Evolutionary conservation across 2,888 invertebrate species (phyloP).

Genomic region (Reticulitermes lucifugus): DNA sequence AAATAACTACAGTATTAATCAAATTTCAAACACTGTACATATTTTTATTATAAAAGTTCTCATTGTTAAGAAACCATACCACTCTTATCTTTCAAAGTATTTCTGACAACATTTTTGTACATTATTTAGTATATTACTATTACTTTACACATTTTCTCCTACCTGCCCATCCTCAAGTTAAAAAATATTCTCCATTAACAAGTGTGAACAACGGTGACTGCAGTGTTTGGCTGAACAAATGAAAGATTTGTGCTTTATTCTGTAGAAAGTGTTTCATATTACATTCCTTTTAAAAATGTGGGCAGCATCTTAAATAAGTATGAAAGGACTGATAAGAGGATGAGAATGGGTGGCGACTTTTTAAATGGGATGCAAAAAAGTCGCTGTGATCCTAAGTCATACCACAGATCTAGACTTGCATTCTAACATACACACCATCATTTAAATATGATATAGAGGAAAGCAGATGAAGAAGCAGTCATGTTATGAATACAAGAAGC

Average conservation of each 20-base stretch:
- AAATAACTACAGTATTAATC: not conserved
- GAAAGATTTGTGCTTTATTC: slow-evolving; percentile 39
- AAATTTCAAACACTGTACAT: slow-evolving; percentile 36
- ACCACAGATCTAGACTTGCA: slow-evolving; percentile 5
- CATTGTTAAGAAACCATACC: slow-evolving; percentile 47
- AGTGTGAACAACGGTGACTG: slow-evolving; percentile 31
- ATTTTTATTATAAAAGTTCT: slow-evolving; percentile 50
- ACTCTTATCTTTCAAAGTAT: slow-evolving; percentile 33
- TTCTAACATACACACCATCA: not conserved
- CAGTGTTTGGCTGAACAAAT: slow-evolving; percentile 37
- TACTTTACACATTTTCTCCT: slow-evolving; percentile 43
- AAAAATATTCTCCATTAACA: slow-evolving; percentile 34
- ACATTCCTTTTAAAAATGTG: not conserved
- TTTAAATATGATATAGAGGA: not conserved
- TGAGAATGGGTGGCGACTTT: not conserved
- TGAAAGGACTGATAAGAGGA: not conserved
- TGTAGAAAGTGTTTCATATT: not conserved
- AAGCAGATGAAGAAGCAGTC: slow-evolving; percentile 1
- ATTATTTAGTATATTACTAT: slow-evolving; percentile 40
- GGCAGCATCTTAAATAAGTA: not conserved
- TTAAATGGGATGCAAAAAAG: not conserved
- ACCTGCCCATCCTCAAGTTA: slow-evolving; percentile 39
- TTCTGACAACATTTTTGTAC: slow-evolving; percentile 44
- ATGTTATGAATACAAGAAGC: slow-evolving; percentile 7
- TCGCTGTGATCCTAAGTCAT: not conserved